phyloP scores from a whole-genome alignment of 2,888 invertebrate genomes.

The Lasioglossum figueresi region DNA sequence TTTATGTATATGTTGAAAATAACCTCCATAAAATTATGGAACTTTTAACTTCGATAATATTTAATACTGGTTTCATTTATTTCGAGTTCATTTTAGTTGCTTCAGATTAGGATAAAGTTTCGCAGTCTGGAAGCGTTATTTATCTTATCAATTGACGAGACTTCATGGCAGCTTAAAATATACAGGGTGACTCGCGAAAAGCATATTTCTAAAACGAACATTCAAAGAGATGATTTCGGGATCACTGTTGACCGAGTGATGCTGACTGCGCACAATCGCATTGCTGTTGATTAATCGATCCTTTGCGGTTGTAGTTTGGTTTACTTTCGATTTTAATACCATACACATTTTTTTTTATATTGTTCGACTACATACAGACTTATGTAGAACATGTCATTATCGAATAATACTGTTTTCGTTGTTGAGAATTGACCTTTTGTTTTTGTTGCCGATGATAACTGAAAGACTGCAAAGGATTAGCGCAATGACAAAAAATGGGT shows the following conservation, averaged over 20 bases:
- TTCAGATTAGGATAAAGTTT: not conserved
- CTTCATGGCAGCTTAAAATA: not conserved
- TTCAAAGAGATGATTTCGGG: constrained; percentile 19
- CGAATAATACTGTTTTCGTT: not conserved
- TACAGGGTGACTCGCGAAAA: not conserved
- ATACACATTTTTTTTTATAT: not conserved
- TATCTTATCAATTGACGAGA: not conserved
- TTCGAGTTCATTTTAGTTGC: not conserved
- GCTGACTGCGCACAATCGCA: constrained; percentile 51
- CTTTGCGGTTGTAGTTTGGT: constrained; percentile 50
- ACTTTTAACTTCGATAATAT: not conserved
- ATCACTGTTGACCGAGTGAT: constrained; percentile 31
- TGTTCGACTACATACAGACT: not conserved
- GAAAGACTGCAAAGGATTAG: constrained; percentile 44
- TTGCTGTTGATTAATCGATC: constrained; percentile 38
- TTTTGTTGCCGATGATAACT: not conserved
- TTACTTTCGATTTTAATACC: not conserved
- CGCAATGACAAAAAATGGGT: constrained; percentile 22
- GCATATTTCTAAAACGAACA: not conserved
- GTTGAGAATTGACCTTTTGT: not conserved
- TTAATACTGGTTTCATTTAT: not conserved
- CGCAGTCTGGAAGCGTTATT: not conserved
- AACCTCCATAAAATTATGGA: not conserved
- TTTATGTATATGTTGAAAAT: not conserved
- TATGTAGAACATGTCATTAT: constrained; percentile 1